Conservation (phyloP, 2,113 vertebrate genomes). For the Thalassarche chlororhynchos region DNA sequence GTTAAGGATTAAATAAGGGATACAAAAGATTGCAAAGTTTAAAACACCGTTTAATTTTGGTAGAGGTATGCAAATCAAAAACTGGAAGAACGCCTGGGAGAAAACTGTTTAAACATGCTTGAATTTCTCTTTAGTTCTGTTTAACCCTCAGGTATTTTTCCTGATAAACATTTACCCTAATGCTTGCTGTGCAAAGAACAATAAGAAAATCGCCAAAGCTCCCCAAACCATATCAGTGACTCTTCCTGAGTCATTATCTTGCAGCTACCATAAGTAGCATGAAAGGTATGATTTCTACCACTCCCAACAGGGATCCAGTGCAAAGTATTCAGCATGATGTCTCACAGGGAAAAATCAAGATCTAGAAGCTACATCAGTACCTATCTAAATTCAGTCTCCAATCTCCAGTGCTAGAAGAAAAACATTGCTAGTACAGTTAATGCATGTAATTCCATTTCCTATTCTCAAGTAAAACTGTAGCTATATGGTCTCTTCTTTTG, state of each 20-base stretch:
- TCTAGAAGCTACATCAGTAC: background rate
- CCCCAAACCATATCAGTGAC: conserved; percentile 5
- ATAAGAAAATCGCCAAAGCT: conserved; percentile 39
- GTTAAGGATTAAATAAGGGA: conserved; percentile 69
- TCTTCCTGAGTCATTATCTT: conserved; percentile 52
- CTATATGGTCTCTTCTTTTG: background rate
- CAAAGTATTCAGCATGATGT: background rate
- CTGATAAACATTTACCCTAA: conserved; percentile 73
- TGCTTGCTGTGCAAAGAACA: conserved; percentile 68
- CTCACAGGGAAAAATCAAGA: conserved; percentile 12
- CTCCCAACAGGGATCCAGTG: conserved; percentile 14
- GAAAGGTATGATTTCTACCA: conserved; percentile 38
- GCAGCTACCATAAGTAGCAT: conserved; percentile 8
- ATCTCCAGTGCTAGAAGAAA: background rate
- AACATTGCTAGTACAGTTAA: background rate
- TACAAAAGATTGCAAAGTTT: conserved; percentile 58
- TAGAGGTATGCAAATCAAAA: conserved; percentile 68
- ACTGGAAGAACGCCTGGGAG: conserved; percentile 51
- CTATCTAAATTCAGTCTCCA: background rate
- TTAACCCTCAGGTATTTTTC: conserved; percentile 60
- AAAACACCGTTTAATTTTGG: conserved; percentile 63
- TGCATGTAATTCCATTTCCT: background rate
- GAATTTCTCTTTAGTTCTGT: conserved; percentile 63
- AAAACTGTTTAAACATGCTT: conserved; percentile 68
- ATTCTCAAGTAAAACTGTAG: background rate